Evolutionary conservation across 2,888 invertebrate genomes (phyloP).

Genomic region (Platypus cylindrus): DNA sequence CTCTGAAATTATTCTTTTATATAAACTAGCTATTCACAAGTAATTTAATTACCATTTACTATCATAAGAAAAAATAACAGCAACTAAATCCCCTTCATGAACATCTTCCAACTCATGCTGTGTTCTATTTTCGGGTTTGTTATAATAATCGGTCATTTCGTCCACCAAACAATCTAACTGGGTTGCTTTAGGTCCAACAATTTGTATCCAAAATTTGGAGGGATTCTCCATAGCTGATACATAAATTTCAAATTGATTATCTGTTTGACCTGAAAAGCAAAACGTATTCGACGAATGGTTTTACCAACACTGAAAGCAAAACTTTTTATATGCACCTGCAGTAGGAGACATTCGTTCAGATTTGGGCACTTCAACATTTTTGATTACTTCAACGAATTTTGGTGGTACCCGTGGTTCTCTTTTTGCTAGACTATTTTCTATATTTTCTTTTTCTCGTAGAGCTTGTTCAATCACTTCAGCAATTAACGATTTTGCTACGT

Average conservation of each 20-base stretch:
- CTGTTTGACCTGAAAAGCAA: slow-evolving; percentile 31
- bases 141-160: slow-evolving; percentile 74
- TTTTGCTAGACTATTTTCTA: slow-evolving; percentile 37
- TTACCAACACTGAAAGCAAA: background rate
- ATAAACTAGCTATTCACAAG: slow-evolving; percentile 1
- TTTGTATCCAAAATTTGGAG: slow-evolving; percentile 74
- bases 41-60: slow-evolving; percentile 55
- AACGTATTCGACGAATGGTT: too few species aligned
- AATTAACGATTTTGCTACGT: slow-evolving; percentile 56
- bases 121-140: slow-evolving; percentile 47
- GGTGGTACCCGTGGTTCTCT: slow-evolving; percentile 40
- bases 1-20: background rate
- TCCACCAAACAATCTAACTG: slow-evolving; percentile 68
- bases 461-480: slow-evolving; percentile 52
- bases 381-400: slow-evolving; percentile 19
- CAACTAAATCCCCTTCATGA: slow-evolving; percentile 66
- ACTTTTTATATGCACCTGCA: slow-evolving; percentile 20
- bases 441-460: slow-evolving; percentile 32
- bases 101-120: slow-evolving; percentile 44
- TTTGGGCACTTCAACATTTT: slow-evolving; percentile 23
- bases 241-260: slow-evolving; percentile 67
- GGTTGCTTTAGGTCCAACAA: slow-evolving; percentile 56
- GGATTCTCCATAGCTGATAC: slow-evolving; percentile 77
- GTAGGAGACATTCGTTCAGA: slow-evolving; percentile 28
- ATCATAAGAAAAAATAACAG: slow-evolving; percentile 71